Evolutionary conservation across 2,797 vertebrate genomes (phyloP), one percentile per base, ranked within the genome.

Genomic region (Diceros bicornis): DNA sequence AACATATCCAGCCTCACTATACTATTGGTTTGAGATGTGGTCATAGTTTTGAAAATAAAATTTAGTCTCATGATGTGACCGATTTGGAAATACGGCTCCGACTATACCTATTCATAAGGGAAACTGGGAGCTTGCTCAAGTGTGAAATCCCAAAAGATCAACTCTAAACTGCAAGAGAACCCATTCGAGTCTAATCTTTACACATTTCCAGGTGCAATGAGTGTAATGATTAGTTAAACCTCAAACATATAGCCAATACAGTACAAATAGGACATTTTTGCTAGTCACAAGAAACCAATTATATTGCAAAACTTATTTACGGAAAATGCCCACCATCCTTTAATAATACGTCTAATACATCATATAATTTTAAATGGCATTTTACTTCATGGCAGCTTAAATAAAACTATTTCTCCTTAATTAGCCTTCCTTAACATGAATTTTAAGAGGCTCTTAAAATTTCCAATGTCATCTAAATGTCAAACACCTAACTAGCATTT

Each of bases 131-230:
- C 59, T 89, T 97, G 79, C 85, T 97, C 89, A 97, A 64, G 83
- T 83, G 50, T 97, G 94, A 98, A 98, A 98, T 96, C 68, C 88
- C 77, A 68, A 94, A 96, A 97, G 91, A 97, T 21, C 21, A 92
- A 94, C 79, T 95, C 68, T 41, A 27, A 82, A 95, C 93, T 95
- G 89, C 90, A 95, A 77, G 47, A 93, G 68, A 97, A 72, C 20
- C 10, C 32, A 34, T 50, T 87, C 55, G 79, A 89, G 14, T n/a
- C 7, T 97, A 59, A 97, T 90, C 10, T 32, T 72, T 68, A 84
- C 37, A 85, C 25, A 71, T 68, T 94, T 94, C 32, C 59, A 94
- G 77, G 77, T 72, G 52, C 7, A 97, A 69, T 44, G 50, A 21
- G 41, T 27, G 68, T 68, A 41, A 52, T 64, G 59, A 89, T 50